Percentiles rank a stretch among this genome's conserved stretches.
Conservation (phyloP, 2,797 vertebrate genomes). For the Crax fasciolata region DNA sequence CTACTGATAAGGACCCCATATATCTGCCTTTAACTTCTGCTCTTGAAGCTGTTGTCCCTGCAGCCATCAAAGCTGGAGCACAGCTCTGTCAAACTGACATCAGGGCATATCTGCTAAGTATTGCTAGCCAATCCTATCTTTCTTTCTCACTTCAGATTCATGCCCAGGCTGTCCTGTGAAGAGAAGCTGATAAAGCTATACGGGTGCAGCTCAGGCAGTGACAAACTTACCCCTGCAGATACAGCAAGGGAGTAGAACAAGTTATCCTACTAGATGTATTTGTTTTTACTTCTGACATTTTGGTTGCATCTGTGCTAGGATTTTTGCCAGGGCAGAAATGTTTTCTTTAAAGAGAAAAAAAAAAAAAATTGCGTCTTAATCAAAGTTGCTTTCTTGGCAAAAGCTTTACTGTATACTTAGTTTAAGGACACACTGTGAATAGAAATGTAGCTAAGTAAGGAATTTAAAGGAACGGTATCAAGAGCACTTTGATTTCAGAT, state of each 20-base stretch:
- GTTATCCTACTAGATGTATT: not conserved
- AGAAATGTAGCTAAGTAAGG: not conserved
- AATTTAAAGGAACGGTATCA: not conserved
- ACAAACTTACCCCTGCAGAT: not conserved
- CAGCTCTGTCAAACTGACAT: not conserved
- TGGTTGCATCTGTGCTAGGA: not conserved
- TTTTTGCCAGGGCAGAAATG: conserved; percentile 2
- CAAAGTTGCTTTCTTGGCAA: not conserved
- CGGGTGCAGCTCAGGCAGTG: not conserved
- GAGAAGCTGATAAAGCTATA: not conserved
- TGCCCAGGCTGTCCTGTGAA: not conserved
- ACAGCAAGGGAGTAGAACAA: not conserved
- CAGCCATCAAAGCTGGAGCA: not conserved
- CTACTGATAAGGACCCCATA: not conserved
- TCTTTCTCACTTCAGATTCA: not conserved
- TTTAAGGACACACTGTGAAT: conserved; percentile 2
- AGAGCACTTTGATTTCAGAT: conserved; percentile 1
- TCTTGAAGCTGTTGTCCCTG: not conserved
- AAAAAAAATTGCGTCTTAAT: not conserved
- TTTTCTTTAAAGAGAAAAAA: not conserved
- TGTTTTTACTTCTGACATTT: conserved; percentile 25
- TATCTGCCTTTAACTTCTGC: not conserved
- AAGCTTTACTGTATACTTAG: not conserved
- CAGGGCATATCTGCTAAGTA: not conserved
- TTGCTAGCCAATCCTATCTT: not conserved